Conservation (phyloP, 2,113 vertebrate genomes). For the Damaliscus lunatus region DNA sequence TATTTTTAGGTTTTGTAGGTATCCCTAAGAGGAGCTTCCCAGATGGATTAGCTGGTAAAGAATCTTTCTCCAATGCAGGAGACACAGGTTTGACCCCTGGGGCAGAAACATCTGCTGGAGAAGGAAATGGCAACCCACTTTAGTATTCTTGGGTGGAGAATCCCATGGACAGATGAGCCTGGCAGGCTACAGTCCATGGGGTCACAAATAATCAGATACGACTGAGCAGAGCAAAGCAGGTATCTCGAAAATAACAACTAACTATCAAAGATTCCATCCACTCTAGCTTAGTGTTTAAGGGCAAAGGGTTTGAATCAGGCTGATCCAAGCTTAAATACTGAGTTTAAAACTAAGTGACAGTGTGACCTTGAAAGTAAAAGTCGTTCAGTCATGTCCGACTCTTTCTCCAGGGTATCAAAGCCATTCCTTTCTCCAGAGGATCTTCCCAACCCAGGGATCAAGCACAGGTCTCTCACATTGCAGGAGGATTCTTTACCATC, state of each 20-base stretch:
- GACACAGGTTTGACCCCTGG: background rate
- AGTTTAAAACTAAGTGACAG: background rate
- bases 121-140: background rate
- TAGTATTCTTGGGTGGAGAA: background rate
- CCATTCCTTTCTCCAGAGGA: background rate
- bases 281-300: background rate
- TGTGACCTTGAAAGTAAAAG: background rate
- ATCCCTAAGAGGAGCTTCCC: background rate
- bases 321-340: background rate
- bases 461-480: background rate
- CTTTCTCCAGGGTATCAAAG: background rate
- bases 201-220: background rate
- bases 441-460: background rate
- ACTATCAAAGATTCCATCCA: background rate
- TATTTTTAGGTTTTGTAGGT: background rate
- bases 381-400: accelerated
- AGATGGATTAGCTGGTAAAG: background rate
- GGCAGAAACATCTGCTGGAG: background rate
- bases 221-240: background rate
- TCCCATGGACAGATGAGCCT: background rate
- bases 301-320: background rate
- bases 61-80: background rate
- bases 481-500: background rate
- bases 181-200: background rate
- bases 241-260: background rate